Conservation (phyloP, 1,140 invertebrate species). For the Nephotettix cincticeps region DNA sequence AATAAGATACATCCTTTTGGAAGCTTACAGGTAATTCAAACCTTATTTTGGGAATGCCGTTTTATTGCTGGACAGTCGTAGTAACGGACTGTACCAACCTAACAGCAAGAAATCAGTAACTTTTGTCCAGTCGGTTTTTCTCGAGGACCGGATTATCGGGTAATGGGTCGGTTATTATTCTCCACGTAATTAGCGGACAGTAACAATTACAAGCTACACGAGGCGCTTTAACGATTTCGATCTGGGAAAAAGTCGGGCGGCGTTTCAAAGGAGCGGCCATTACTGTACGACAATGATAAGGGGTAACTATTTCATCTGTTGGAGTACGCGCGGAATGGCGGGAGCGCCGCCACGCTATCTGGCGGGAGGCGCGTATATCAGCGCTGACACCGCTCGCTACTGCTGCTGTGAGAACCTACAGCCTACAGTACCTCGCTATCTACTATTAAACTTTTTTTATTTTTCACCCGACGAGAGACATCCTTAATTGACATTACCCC, state of each 20-base stretch:
- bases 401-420: neutral
- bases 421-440: neutral
- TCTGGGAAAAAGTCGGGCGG: conserved; percentile 6
- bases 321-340: neutral
- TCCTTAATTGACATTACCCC: too few species aligned
- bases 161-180: neutral
- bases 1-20: too few species aligned
- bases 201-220: conserved; percentile 1
- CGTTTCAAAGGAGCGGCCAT: neutral
- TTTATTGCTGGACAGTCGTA: too few species aligned
- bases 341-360: neutral
- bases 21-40: too few species aligned
- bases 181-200: neutral
- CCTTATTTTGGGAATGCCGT: too few species aligned
- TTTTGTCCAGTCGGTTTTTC: neutral
- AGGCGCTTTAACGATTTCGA: conserved; percentile 2
- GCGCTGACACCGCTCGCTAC: neutral
- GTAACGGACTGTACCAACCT: too few species aligned
- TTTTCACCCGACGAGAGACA: too few species aligned
- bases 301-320: neutral
- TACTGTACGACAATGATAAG: neutral
- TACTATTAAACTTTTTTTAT: neutral
- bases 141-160: neutral
- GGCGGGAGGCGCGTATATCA: neutral
- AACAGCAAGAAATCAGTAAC: neutral